Conservation (phyloP, 2,113 vertebrate species). For the Oncorhynchus keta region DNA sequence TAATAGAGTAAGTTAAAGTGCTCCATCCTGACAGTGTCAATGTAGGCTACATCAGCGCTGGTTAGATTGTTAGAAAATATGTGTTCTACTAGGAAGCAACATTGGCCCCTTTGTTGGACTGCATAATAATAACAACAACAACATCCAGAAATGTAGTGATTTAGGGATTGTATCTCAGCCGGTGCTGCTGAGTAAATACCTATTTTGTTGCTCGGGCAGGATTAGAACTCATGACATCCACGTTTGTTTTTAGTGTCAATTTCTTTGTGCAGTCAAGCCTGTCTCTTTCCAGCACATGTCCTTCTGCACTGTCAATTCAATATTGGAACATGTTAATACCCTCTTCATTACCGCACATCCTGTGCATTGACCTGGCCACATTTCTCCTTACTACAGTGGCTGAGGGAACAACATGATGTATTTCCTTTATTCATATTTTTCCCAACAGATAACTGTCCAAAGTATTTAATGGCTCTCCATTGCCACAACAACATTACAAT, state of each 20-base stretch:
- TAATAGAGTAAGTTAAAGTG: not conserved
- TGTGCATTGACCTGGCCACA: not conserved
- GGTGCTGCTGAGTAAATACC: conserved; percentile 14
- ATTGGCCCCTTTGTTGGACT: not conserved
- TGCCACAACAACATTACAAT: not conserved
- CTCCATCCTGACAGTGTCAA: not conserved
- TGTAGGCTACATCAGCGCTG: not conserved
- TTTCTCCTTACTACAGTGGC: not conserved
- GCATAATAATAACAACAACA: not conserved
- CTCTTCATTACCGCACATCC: not conserved
- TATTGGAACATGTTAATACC: not conserved
- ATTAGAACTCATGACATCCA: conserved; percentile 23
- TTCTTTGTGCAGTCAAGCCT: not conserved
- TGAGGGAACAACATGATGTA: not conserved
- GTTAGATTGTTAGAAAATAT: not conserved
- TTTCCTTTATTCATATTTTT: not conserved
- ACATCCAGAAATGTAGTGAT: conserved; percentile 10
- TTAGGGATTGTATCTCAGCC: conserved; percentile 1
- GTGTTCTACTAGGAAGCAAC: conserved; percentile 2
- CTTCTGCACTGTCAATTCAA: too few relatives aligned
- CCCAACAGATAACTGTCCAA: not conserved
- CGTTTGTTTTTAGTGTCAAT: not conserved
- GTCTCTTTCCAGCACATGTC: not conserved
- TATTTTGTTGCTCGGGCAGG: conserved; percentile 21
- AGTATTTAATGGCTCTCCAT: not conserved